Evolutionary conservation across 2,797 vertebrate genomes (phyloP).

Genomic region (Catamblyrhynchus diadema): DNA sequence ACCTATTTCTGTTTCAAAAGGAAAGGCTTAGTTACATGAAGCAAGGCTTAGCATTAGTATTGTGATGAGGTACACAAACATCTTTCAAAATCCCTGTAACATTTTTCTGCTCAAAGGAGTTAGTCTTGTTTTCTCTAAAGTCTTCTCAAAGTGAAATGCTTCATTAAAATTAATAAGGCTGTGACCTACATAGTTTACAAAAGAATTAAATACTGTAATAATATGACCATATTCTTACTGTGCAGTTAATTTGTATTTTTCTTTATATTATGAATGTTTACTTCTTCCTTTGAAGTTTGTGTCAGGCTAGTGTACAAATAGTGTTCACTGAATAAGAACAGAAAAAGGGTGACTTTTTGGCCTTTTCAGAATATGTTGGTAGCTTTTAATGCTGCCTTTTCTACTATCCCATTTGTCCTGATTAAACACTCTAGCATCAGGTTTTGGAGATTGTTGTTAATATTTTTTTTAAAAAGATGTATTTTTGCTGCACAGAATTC

Average conservation of each 20-base stretch:
- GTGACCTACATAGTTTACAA: conserved; percentile 55
- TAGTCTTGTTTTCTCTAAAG: conserved; percentile 33
- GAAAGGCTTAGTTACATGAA: conserved; percentile 25
- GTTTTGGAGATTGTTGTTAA: not conserved
- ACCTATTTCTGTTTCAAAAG: conserved; percentile 23
- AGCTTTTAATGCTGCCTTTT: not conserved
- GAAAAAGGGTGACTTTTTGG: not conserved
- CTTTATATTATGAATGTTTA: not conserved
- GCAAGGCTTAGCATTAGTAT: conserved; percentile 16
- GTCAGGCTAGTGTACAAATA: not conserved
- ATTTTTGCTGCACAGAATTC: not conserved
- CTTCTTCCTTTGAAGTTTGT: conserved; percentile 35
- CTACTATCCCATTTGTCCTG: not conserved
- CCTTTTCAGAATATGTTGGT: not conserved
- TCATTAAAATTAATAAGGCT: conserved; percentile 59
- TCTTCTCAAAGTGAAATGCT: conserved; percentile 46
- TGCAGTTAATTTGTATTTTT: conserved; percentile 37
- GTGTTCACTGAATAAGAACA: not conserved
- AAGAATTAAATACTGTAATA: conserved; percentile 42
- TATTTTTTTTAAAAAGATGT: not conserved
- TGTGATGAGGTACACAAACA: conserved; percentile 21
- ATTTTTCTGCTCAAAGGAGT: conserved; percentile 47
- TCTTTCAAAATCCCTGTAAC: conserved; percentile 8
- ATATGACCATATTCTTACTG: not conserved
- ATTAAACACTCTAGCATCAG: not conserved